phyloP scores from a whole-genome alignment of 2,113 vertebrate genomes.

The Chelonoidis abingdonii region DNA sequence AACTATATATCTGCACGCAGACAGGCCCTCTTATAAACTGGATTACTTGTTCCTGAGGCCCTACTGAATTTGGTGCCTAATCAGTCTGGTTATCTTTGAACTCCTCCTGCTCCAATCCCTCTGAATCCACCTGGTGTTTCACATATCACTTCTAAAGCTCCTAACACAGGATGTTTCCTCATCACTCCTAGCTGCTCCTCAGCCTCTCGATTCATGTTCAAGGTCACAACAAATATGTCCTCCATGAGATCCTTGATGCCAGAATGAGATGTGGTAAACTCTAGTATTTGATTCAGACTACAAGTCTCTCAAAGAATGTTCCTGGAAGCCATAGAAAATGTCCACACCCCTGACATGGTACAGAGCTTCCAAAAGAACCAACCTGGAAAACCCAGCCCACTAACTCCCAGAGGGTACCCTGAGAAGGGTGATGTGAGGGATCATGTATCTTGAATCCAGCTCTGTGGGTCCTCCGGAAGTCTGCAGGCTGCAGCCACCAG shows the following conservation, averaged over 20 bases:
- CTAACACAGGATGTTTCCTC: background rate
- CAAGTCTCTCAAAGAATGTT: background rate
- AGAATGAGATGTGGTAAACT: background rate
- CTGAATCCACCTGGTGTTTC: background rate
- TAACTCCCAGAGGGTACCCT: background rate
- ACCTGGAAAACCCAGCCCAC: background rate
- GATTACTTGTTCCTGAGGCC: background rate
- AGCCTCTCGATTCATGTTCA: background rate
- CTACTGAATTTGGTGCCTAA: background rate
- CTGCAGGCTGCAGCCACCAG: background rate
- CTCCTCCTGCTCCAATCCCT: background rate
- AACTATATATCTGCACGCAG: background rate
- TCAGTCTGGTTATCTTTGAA: background rate
- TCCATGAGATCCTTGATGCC: background rate
- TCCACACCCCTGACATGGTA: background rate
- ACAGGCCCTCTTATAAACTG: background rate
- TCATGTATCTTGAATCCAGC: background rate
- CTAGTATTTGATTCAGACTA: background rate
- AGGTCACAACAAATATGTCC: background rate
- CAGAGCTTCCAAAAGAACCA: background rate
- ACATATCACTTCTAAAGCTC: background rate
- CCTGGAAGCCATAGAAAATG: background rate
- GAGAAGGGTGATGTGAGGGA: background rate
- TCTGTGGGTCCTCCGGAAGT: background rate
- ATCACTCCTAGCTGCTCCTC: background rate